A percentile compares a stretch with the other conserved stretches of the same genome.
phyloP scores from a whole-genome alignment of 2,113 vertebrate genomes.

The Oceanites oceanicus region DNA sequence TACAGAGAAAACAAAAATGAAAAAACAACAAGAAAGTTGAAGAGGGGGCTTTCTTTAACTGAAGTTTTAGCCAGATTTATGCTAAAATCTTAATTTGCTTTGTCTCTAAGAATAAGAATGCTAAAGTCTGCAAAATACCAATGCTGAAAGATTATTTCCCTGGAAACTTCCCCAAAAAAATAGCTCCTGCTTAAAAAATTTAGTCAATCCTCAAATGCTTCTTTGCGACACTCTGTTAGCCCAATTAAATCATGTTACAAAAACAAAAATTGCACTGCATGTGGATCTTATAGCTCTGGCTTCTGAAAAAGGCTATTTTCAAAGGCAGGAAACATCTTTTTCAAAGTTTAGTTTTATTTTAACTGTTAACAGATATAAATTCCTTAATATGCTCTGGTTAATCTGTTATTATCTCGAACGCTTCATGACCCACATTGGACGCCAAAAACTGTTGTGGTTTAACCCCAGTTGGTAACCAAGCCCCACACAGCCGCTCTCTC shows the following conservation, averaged over 20 bases:
- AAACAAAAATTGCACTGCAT: neutral
- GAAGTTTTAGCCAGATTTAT: neutral
- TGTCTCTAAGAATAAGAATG: neutral
- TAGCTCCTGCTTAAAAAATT: neutral
- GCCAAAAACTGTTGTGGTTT: too few relatives aligned
- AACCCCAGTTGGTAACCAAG: too few relatives aligned
- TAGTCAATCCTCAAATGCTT: neutral
- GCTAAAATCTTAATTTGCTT: neutral
- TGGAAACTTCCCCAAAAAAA: neutral
- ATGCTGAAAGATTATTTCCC: neutral
- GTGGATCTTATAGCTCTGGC: neutral
- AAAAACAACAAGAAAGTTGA: neutral
- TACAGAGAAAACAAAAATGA: neutral
- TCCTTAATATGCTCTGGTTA: too few relatives aligned
- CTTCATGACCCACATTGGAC: too few relatives aligned
- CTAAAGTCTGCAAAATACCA: neutral
- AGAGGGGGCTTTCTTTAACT: neutral
- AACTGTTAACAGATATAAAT: too few relatives aligned
- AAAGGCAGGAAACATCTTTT: neutral
- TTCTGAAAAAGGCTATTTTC: neutral
- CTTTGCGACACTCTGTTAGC: neutral
- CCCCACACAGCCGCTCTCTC: too few relatives aligned
- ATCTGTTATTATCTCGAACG: too few relatives aligned
- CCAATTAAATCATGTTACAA: conserved; percentile 8
- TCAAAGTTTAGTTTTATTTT: neutral